Evolutionary conservation across 2,888 invertebrate genomes (phyloP).

Genomic region (Drosophila hamatofila): DNA sequence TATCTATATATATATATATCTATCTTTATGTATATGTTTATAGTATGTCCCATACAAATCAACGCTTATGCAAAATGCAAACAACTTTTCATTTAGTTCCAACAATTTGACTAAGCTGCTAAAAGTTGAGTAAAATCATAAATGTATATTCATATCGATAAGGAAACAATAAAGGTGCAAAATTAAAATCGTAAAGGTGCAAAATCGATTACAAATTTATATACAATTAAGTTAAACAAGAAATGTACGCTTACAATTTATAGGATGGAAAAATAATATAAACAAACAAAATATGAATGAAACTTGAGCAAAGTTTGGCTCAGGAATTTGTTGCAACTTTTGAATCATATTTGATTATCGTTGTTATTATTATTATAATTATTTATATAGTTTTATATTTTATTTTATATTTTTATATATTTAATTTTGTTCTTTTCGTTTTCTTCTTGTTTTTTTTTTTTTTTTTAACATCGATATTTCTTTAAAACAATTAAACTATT

Average conservation of each 20-base stretch:
- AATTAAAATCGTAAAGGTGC: conserved; percentile 8
- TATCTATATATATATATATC: conserved; percentile 3
- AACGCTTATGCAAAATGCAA: conserved; percentile 54
- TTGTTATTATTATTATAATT: conserved; percentile 12
- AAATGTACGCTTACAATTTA: conserved; percentile 18
- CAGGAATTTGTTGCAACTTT: conserved; percentile 22
- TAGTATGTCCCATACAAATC: conserved; percentile 37
- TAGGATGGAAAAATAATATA: conserved; percentile 41
- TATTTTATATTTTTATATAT: not conserved
- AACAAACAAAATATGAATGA: conserved; percentile 1
- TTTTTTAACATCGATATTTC: conserved; percentile 15
- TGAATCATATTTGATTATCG: conserved; percentile 22
- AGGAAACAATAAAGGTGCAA: conserved; percentile 18
- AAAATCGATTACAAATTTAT: conserved; percentile 25
- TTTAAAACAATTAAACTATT: conserved; percentile 65
- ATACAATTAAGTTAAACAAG: conserved; percentile 33
- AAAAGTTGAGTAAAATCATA: conserved; percentile 27
- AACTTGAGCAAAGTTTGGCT: conserved; percentile 44
- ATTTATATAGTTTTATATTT: conserved; percentile 1
- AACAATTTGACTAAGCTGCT: conserved; percentile 72
- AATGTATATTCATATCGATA: conserved; percentile 7
- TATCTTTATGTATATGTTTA: conserved; percentile 6
- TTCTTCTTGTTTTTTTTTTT: not conserved
- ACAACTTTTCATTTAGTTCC: conserved; percentile 38
- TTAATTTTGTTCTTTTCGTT: not conserved